These are phyloP conservation scores for Gymnocephalus cernua DNA, from an alignment of 2,113 vertebrate species.

Conservation along the genomic window DNA sequence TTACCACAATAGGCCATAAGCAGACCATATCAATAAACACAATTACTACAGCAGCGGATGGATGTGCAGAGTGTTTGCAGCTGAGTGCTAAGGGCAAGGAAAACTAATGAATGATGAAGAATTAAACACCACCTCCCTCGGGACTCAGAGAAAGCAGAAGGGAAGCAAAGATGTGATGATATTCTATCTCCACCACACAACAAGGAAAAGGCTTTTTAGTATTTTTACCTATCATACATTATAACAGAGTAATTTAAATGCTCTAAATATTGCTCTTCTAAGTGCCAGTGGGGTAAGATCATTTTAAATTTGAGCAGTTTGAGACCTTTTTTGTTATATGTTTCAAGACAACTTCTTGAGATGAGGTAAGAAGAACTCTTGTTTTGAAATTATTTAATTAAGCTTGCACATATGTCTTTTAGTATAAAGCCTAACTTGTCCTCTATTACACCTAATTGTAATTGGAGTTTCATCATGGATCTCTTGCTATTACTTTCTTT, in stretches of 20 bases:
- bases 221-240: not conserved
- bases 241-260: not conserved
- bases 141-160: conserved; percentile 27
- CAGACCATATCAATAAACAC: conserved; percentile 71
- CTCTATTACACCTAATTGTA: not conserved
- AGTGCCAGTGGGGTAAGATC: not conserved
- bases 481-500: not conserved
- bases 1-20: conserved; percentile 51
- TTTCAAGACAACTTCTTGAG: not conserved
- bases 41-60: conserved; percentile 62
- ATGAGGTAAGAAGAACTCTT: not conserved
- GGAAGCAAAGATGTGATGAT: conserved; percentile 15
- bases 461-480: not conserved
- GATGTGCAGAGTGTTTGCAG: conserved; percentile 53
- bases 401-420: not conserved
- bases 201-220: not conserved
- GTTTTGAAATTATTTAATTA: not conserved
- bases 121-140: conserved; percentile 47
- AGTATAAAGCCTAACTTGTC: not conserved
- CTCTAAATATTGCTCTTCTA: not conserved
- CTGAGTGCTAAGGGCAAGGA: conserved; percentile 43
- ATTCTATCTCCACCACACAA: not conserved
- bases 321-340: not conserved
- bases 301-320: not conserved
- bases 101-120: conserved; percentile 72